Evolutionary conservation across 2,797 vertebrate genomes (phyloP).

Genomic region (Euthynnus affinis): DNA sequence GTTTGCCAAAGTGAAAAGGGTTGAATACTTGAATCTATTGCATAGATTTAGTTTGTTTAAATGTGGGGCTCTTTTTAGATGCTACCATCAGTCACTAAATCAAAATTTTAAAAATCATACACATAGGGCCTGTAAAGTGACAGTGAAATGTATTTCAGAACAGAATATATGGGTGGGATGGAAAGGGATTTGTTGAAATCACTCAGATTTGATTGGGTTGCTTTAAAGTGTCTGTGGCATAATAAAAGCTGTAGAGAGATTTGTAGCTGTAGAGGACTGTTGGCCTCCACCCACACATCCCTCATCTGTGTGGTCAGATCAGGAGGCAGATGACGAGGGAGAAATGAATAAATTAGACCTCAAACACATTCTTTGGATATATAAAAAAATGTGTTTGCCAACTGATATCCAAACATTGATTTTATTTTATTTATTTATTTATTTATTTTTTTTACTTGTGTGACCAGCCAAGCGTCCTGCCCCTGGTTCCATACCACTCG

Average conservation of each 20-base stretch:
- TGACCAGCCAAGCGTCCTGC: constrained; percentile 89
- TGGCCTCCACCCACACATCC: background rate
- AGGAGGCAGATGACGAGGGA: background rate
- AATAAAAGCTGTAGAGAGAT: background rate
- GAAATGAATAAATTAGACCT: background rate
- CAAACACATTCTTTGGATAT: background rate
- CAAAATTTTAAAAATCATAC: background rate
- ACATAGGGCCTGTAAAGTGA: background rate
- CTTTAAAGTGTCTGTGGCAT: background rate
- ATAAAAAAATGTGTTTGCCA: too few relatives aligned
- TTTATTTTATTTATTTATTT: background rate
- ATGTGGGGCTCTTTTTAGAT: too few relatives aligned
- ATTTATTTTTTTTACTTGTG: background rate
- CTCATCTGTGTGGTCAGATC: background rate
- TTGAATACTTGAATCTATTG: too few relatives aligned
- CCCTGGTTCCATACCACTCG: constrained; percentile 83
- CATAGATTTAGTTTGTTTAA: too few relatives aligned
- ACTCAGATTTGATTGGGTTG: background rate
- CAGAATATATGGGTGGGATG: background rate
- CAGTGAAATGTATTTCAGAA: background rate
- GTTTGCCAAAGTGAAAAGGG: too few relatives aligned
- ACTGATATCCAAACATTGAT: background rate
- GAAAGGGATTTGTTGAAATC: background rate
- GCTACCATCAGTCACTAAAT: background rate
- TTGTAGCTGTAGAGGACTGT: background rate